These are phyloP conservation scores for Penaeus chinensis DNA, from an alignment of 1,140 invertebrate species.

Conservation along the genomic window DNA sequence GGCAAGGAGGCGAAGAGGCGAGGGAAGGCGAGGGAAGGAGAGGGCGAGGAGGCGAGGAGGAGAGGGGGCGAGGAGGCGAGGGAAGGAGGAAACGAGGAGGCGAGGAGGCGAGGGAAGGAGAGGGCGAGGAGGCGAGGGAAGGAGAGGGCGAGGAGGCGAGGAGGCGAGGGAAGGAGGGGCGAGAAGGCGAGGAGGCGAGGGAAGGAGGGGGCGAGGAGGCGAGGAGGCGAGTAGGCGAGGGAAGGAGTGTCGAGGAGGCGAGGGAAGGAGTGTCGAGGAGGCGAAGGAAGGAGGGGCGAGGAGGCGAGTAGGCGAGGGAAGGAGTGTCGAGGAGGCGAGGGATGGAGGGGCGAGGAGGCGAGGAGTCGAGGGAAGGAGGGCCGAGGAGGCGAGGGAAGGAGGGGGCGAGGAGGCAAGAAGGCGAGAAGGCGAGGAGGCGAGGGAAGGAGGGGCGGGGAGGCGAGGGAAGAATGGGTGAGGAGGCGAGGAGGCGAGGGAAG, in stretches of 20 bases:
- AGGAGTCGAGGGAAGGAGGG: background rate
- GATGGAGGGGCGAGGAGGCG: background rate
- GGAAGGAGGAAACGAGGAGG: background rate
- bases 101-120: slow-evolving; percentile 1
- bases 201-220: no score
- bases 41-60: no score
- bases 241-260: background rate
- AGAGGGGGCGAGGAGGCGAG: background rate
- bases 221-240: no score
- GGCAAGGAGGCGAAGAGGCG: background rate
- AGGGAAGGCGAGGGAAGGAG: no score
- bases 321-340: background rate
- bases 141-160: background rate
- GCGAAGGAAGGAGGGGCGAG: background rate
- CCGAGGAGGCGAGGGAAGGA: background rate
- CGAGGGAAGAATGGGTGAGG: background rate
- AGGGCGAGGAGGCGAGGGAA: slow-evolving; percentile 25
- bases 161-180: background rate
- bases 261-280: no score
- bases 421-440: no score
- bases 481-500: background rate
- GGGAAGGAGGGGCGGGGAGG: background rate
- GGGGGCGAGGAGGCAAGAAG: no score
- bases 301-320: background rate
- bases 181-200: no score